Evolutionary conservation across 2,797 vertebrate genomes (phyloP).

Genomic region (Esox lucius): DNA sequence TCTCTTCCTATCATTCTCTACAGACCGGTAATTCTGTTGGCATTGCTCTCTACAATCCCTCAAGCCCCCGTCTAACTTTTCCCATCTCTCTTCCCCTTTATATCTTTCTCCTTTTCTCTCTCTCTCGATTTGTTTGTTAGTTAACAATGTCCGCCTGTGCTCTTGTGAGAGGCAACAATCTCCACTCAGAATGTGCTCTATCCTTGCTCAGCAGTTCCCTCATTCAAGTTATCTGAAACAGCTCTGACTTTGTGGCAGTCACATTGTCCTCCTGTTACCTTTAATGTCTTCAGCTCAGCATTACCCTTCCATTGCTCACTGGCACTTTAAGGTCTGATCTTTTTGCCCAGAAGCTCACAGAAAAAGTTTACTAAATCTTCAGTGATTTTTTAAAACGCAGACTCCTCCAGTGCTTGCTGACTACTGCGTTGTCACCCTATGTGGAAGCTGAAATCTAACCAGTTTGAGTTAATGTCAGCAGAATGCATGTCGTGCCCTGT

Average conservation of each 20-base stretch:
- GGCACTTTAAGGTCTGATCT: background rate
- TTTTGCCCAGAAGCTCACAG: background rate
- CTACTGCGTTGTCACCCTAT: background rate
- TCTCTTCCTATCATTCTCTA: slow-evolving; percentile 15
- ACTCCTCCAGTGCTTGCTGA: no score
- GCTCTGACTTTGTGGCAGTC: background rate
- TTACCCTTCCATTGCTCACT: background rate
- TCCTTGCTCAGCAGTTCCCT: slow-evolving; percentile 3
- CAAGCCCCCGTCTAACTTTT: background rate
- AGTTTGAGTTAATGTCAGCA: slow-evolving; percentile 15
- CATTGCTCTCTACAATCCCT: background rate
- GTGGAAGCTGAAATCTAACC: slow-evolving; percentile 15
- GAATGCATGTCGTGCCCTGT: slow-evolving; percentile 9
- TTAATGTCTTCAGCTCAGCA: background rate
- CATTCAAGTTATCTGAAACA: slow-evolving; percentile 1
- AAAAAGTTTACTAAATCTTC: background rate
- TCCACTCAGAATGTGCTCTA: slow-evolving; percentile 4
- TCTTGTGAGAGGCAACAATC: slow-evolving; percentile 3
- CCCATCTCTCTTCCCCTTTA: background rate
- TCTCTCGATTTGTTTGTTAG: background rate
- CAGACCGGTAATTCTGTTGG: slow-evolving; percentile 29
- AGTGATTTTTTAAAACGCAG: background rate
- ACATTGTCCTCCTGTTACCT: background rate
- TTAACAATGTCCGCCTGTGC: background rate
- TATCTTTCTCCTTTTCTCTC: background rate